These are phyloP conservation scores for Hippocampus comes DNA, from an alignment of 2,113 vertebrate genomes.

Conservation along the genomic window DNA sequence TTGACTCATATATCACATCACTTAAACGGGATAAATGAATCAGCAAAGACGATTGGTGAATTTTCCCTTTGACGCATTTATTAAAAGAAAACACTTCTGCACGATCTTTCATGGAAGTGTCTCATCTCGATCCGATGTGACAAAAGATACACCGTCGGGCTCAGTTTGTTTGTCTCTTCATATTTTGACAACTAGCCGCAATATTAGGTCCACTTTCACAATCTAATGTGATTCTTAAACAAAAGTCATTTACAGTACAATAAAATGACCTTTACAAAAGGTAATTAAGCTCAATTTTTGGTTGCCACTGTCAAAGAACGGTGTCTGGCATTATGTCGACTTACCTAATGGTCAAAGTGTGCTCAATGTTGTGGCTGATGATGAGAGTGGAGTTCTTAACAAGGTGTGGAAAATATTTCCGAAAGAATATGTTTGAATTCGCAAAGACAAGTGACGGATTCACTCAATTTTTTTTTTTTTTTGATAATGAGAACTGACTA, in stretches of 20 bases:
- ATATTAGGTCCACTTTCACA: neutral
- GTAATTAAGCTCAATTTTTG: neutral
- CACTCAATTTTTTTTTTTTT: too few species aligned
- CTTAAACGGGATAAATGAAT: conserved; percentile 3
- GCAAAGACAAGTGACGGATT: neutral
- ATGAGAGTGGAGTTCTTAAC: neutral
- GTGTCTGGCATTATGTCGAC: neutral
- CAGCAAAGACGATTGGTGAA: conserved; percentile 5
- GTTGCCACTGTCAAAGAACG: neutral
- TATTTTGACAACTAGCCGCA: neutral
- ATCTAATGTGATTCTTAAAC: neutral
- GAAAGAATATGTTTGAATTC: neutral
- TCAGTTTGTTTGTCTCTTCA: neutral
- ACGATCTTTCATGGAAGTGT: neutral
- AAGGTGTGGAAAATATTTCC: neutral
- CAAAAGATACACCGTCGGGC: neutral
- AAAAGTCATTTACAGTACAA: too few species aligned
- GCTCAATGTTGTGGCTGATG: neutral
- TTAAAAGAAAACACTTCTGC: neutral
- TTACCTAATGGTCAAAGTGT: neutral
- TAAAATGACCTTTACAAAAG: neutral
- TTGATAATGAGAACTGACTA: neutral
- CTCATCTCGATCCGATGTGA: neutral
- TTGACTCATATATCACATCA: neutral
- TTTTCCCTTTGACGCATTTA: neutral